A percentile compares a stretch with the other conserved stretches of the same genome.
phyloP scores from a whole-genome alignment of 2,797 vertebrate species.

The Molossus molossus region DNA sequence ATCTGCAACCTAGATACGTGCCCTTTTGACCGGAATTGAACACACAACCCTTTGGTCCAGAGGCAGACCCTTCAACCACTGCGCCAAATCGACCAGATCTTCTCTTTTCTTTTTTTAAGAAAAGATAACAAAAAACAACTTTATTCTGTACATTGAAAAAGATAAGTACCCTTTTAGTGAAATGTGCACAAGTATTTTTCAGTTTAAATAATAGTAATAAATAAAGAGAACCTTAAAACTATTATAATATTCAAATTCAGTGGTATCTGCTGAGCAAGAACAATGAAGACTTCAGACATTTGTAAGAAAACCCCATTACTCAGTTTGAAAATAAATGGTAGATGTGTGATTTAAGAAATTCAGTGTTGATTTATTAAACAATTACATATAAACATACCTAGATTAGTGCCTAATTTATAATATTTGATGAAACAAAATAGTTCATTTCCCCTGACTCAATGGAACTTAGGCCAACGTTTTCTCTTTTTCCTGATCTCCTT shows the following conservation, averaged over 20 bases:
- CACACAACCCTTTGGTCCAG: too few species aligned
- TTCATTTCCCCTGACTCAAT: neutral
- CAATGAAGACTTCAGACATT: neutral
- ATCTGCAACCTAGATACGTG: too few species aligned
- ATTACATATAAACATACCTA: neutral
- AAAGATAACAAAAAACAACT: neutral
- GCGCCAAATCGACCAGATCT: too few species aligned
- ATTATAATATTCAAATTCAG: neutral
- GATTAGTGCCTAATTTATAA: neutral
- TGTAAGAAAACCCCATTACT: neutral
- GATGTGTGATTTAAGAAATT: neutral
- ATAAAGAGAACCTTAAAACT: neutral
- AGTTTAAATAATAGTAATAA: neutral
- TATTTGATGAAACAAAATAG: conserved; percentile 16
- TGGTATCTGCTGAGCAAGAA: neutral
- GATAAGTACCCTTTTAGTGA: neutral
- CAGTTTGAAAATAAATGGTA: conserved; percentile 39
- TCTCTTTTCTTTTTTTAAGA: neutral
- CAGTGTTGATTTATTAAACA: neutral
- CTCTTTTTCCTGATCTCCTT: neutral
- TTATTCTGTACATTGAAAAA: neutral
- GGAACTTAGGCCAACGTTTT: neutral
- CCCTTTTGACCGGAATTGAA: too few species aligned
- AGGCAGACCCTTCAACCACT: too few species aligned
- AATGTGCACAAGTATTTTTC: neutral